Base-by-base conservation (phyloP, 2,797 vertebrate species). In the Gymnothorax reevesii region DNA sequence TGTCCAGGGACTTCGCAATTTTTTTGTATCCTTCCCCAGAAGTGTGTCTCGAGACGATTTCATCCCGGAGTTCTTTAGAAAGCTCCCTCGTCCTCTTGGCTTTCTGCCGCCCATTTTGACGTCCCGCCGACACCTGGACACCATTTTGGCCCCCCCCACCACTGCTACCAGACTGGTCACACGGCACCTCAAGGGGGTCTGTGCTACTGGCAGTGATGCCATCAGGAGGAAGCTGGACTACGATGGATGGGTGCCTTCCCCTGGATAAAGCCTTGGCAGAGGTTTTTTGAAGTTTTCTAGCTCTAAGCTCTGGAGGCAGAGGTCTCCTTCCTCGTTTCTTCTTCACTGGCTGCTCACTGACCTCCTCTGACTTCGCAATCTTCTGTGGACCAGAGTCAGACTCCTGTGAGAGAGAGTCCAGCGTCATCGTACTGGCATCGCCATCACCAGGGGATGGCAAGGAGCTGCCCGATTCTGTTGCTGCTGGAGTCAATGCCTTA, bases 371-470 rank as follows among this genome's bases (percentile, higher is more conserved):
- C 94, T 99, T 98, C 0, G 98, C 98, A 90, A 98, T 99, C 95
- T 99, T 99, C 94, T 99, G 98, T 0, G 97, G 98, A 69, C 98
- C 97, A 0, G 98, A 97, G 87, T 98, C 97, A 0, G 96, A 95
- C 85, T 99, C 98, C 1, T 97, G 95, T 0, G 96, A 92, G 62
- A 97, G 94, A 84, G 95, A 89, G 0, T 93, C 91, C 0, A 95
- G 90, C 93, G 97, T 97, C 2, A 94, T 92, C 20, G 94, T 95
- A 0, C 94, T 84, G 87, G 96, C 96, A 0, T 93, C 94, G 9
- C 95, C 95, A 0, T 95, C 90, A 0, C 95, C 95, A 0, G 88
- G 90, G 0, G 93, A 94, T 0, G 93, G 91, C 0, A 93, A 88
- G 1, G 94, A 94, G 87, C 94, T 96, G 92, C 94, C 94, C 0